Evolutionary conservation across 2,888 invertebrate species (phyloP).

Genomic region (Gonocerus acuteangulatus): DNA sequence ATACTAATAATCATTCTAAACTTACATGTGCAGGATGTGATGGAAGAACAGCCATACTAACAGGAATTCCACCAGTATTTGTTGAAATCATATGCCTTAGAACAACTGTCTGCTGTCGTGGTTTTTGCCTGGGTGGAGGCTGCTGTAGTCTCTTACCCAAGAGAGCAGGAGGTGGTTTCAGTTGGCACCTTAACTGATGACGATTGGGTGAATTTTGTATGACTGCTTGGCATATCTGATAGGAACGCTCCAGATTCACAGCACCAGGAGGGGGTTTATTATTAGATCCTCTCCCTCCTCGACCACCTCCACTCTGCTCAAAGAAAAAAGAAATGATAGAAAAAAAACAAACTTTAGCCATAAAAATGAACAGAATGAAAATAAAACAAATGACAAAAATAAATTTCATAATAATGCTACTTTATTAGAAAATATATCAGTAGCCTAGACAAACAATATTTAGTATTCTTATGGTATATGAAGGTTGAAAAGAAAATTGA

Average conservation of each 20-base stretch:
- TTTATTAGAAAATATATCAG: too few relatives aligned
- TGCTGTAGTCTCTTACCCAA: conserved; percentile 41
- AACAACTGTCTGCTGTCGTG: conserved; percentile 44
- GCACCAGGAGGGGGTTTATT: conserved; percentile 81
- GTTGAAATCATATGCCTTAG: conserved; percentile 55
- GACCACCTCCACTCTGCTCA: conserved; percentile 23
- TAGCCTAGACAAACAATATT: too few relatives aligned
- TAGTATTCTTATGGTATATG: too few relatives aligned
- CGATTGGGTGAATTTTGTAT: conserved; percentile 89
- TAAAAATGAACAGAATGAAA: not conserved
- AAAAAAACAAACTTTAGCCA: not conserved
- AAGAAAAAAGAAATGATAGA: too few relatives aligned
- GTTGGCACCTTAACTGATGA: conserved; percentile 66
- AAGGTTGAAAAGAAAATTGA: too few relatives aligned
- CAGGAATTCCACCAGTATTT: conserved; percentile 51
- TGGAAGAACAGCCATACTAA: conserved; percentile 51
- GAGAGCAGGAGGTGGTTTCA: conserved; percentile 76
- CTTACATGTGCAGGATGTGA: conserved; percentile 40
- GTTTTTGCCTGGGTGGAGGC: conserved; percentile 43
- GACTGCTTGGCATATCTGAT: conserved; percentile 76
- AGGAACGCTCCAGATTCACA: conserved; percentile 86
- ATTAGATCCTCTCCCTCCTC: conserved; percentile 43
- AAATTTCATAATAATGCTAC: conserved; percentile 6
- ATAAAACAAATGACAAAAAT: conserved; percentile 3
- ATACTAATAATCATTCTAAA: too few relatives aligned